Conservation (phyloP, 2,113 vertebrate species). For the Dasypus novemcinctus region DNA sequence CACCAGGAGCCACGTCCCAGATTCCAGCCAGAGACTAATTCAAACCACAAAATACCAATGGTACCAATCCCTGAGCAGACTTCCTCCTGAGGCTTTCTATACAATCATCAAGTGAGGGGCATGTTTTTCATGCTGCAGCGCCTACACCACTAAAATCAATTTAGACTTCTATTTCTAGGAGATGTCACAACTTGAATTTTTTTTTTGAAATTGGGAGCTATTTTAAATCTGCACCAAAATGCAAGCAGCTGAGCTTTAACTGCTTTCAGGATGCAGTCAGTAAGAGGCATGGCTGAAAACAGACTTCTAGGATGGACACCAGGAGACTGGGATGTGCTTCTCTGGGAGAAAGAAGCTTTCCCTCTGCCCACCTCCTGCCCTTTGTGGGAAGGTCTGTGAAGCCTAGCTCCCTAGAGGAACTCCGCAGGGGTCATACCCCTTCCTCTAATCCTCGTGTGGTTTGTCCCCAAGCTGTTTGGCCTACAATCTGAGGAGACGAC, state of each 20-base stretch:
- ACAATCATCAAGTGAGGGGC: neutral
- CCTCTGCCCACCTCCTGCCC: neutral
- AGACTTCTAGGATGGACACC: neutral
- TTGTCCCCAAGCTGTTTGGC: neutral
- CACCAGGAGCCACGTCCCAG: rapidly evolving
- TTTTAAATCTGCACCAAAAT: conserved; percentile 36
- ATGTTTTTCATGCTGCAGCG: neutral
- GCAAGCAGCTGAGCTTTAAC: neutral
- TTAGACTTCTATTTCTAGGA: conserved; percentile 42
- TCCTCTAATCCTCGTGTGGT: neutral
- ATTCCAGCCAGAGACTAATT: neutral
- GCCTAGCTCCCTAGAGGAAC: neutral
- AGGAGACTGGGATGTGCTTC: neutral
- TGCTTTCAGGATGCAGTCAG: neutral
- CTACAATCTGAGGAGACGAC: conserved; percentile 63
- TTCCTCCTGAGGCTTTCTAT: neutral
- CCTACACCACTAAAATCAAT: conserved; percentile 13
- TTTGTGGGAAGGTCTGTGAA: neutral
- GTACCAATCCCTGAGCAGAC: neutral
- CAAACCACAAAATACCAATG: neutral
- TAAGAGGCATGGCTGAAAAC: neutral
- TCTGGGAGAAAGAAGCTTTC: neutral
- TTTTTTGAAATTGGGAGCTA: neutral
- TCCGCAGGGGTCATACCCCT: neutral
- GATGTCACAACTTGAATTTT: conserved; percentile 24